Evolutionary conservation across 2,797 vertebrate genomes (phyloP).

Genomic region (Chelidonichthys spinosus): DNA sequence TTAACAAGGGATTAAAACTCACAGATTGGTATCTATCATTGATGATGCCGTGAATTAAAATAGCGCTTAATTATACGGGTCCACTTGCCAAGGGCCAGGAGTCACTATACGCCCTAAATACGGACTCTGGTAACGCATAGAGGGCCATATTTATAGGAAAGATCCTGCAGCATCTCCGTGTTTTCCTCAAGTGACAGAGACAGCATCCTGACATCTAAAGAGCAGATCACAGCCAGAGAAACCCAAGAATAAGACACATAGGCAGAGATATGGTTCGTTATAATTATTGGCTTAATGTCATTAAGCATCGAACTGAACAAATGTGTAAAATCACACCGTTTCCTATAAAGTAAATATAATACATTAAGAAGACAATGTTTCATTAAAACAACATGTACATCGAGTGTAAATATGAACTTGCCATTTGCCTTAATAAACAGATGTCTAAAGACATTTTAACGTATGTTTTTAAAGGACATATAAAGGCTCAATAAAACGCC

Average conservation of each 20-base stretch:
- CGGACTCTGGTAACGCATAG: slow-evolving; percentile 17
- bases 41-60: slow-evolving; percentile 68
- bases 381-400: neutral
- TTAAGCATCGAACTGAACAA: neutral
- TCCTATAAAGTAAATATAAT: neutral
- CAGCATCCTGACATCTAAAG: neutral
- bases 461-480: neutral
- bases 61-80: slow-evolving; percentile 61
- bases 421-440: neutral
- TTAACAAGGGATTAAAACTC: slow-evolving; percentile 85
- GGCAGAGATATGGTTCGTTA: neutral
- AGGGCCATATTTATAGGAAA: neutral
- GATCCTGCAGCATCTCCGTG: neutral
- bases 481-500: neutral
- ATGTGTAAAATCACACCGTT: neutral
- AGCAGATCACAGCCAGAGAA: neutral
- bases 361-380: neutral
- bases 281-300: neutral
- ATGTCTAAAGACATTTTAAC: neutral
- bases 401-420: neutral
- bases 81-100: slow-evolving; percentile 56
- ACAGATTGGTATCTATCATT: slow-evolving; percentile 74
- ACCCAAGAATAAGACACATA: neutral
- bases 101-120: slow-evolving; percentile 33
- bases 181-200: neutral